Percentiles rank a stretch among this genome's conserved stretches.
These are phyloP conservation scores for Papilio xuthus DNA, from an alignment of 1,140 invertebrate species.

Conservation along the genomic window DNA sequence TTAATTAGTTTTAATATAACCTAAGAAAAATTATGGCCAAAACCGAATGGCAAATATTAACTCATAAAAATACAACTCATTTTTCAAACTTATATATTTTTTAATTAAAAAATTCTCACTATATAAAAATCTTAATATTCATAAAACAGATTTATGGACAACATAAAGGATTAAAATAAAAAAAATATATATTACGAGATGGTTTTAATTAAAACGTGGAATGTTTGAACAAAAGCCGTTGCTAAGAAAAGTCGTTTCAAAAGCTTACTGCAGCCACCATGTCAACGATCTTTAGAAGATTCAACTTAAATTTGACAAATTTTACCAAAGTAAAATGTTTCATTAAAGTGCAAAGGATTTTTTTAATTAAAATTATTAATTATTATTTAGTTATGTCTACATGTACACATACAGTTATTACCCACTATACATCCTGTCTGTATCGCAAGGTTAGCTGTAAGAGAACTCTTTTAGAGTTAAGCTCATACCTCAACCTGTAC, in stretches of 20 bases:
- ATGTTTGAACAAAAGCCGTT: constrained; percentile 20
- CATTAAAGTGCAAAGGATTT: not conserved
- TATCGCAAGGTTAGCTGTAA: no score
- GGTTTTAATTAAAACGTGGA: constrained; percentile 17
- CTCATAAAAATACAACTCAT: not conserved
- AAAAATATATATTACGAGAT: constrained; percentile 15
- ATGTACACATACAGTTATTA: no score
- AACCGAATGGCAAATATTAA: not conserved
- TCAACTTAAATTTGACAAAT: constrained; percentile 16
- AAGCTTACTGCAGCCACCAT: constrained; percentile 8
- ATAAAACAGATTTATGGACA: not conserved
- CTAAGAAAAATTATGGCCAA: not conserved
- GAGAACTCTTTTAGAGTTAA: no score
- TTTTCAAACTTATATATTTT: not conserved
- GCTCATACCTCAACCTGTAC: no score
- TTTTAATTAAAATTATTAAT: not conserved
- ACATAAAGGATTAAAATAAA: constrained; percentile 9
- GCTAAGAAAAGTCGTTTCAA: constrained; percentile 14
- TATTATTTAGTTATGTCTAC: no score
- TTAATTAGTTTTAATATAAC: not conserved
- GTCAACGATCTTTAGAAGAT: constrained; percentile 22
- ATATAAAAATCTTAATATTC: constrained; percentile 21
- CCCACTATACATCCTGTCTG: no score
- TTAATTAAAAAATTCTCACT: constrained; percentile 19
- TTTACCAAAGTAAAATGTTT: constrained; percentile 1